These are phyloP conservation scores for Epinotia bilunana DNA, from an alignment of 2,888 invertebrate genomes.

Conservation along the genomic window DNA sequence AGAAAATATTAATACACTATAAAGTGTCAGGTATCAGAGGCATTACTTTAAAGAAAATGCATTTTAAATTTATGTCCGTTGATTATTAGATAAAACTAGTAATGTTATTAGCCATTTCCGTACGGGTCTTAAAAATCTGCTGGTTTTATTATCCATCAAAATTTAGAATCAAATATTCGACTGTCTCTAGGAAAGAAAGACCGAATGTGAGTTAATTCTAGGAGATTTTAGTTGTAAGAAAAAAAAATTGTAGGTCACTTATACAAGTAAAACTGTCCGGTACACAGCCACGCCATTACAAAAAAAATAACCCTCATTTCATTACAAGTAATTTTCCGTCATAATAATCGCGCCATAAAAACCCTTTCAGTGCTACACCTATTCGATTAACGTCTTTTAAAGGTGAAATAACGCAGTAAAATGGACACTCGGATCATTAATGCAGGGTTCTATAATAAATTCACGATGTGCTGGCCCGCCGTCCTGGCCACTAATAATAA, in stretches of 20 bases:
- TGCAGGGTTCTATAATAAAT: slow-evolving; percentile 60
- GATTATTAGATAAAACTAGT: not conserved
- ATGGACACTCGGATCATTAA: slow-evolving; percentile 60
- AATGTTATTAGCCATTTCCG: not conserved
- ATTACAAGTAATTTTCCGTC: not conserved
- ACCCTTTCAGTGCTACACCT: slow-evolving; percentile 2
- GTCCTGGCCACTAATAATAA: slow-evolving; percentile 61
- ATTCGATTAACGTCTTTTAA: slow-evolving; percentile 35
- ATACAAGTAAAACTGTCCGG: too few relatives aligned
- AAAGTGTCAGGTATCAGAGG: slow-evolving; percentile 5
- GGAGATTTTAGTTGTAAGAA: too few relatives aligned
- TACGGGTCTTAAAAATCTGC: not conserved
- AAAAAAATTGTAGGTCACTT: too few relatives aligned
- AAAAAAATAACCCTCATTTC: not conserved
- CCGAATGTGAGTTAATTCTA: too few relatives aligned
- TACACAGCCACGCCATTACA: not conserved
- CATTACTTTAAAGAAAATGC: not conserved
- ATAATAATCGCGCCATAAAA: not conserved
- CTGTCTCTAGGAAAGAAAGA: too few relatives aligned
- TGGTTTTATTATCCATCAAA: too few relatives aligned
- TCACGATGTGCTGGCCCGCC: slow-evolving; percentile 48
- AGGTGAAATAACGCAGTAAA: slow-evolving; percentile 44
- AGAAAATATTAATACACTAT: slow-evolving; percentile 21
- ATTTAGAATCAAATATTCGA: too few relatives aligned
- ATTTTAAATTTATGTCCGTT: not conserved